These are phyloP conservation scores for Colinus virginianus DNA, from an alignment of 2,113 vertebrate species.

Conservation along the genomic window DNA sequence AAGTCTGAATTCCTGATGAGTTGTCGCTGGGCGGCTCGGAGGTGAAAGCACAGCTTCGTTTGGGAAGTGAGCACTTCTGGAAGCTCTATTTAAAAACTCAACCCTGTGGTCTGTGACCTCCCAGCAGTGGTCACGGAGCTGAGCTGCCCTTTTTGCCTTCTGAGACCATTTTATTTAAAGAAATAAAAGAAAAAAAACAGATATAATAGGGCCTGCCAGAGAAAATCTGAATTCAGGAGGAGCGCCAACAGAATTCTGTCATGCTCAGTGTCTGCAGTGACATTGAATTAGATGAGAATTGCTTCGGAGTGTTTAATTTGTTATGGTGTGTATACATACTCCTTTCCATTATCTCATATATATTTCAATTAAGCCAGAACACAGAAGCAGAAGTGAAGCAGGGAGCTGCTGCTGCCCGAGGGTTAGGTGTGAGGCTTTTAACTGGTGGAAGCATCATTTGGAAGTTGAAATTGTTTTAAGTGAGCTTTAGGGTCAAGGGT, in stretches of 20 bases:
- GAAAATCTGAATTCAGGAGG: constrained; percentile 14
- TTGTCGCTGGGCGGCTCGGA: neutral
- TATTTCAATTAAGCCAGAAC: constrained; percentile 26
- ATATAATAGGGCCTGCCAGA: neutral
- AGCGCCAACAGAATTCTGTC: neutral
- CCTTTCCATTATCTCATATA: constrained; percentile 13
- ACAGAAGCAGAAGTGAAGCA: neutral
- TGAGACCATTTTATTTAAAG: neutral
- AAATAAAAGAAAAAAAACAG: neutral
- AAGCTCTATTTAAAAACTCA: neutral
- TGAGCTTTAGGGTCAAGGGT: neutral
- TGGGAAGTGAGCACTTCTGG: neutral
- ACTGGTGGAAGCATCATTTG: neutral
- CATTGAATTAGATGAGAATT: constrained; percentile 8
- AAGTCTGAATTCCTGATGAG: neutral
- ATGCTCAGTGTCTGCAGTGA: neutral
- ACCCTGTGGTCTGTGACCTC: neutral
- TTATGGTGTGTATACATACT: neutral
- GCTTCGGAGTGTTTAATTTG: constrained; percentile 42
- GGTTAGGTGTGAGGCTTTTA: neutral
- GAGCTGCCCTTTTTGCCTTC: neutral
- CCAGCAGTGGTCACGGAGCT: neutral
- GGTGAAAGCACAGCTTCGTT: neutral
- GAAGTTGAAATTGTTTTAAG: neutral
- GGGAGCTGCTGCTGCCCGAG: neutral